Evolutionary conservation across 2,797 vertebrate genomes (phyloP).

Genomic region (Thripadectes ignobilis): DNA sequence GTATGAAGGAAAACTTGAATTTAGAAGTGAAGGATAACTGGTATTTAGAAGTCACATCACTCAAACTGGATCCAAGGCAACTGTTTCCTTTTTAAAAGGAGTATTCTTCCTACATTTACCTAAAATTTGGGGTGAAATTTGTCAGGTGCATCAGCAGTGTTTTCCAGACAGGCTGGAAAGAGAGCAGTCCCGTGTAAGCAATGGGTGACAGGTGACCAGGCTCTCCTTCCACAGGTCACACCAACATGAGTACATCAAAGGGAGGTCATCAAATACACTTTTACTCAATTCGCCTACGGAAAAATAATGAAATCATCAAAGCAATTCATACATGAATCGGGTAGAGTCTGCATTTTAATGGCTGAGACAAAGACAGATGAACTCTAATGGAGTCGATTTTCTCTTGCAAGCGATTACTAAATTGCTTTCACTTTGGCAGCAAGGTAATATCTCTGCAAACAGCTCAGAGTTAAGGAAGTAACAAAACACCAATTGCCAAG

Average conservation of each 20-base stretch:
- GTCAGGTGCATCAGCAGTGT: neutral
- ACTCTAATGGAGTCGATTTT: neutral
- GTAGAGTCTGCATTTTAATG: neutral
- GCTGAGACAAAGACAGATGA: constrained; percentile 21
- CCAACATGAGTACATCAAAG: rapidly evolving
- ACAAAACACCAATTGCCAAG: neutral
- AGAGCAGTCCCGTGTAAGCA: rapidly evolving
- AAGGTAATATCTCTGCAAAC: neutral
- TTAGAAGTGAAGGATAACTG: neutral
- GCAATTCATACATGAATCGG: neutral
- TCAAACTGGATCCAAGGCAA: neutral
- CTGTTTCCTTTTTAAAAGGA: neutral
- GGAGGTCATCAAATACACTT: neutral
- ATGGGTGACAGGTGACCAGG: neutral
- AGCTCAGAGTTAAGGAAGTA: constrained; percentile 14
- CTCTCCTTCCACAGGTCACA: neutral
- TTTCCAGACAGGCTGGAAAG: neutral
- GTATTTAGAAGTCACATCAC: neutral
- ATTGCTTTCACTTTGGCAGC: constrained; percentile 37
- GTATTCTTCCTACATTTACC: neutral
- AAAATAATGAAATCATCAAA: neutral
- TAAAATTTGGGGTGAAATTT: neutral
- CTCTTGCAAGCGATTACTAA: constrained; percentile 4
- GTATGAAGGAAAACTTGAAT: neutral
- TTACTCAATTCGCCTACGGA: neutral